Evolutionary conservation across 2,888 invertebrate genomes (phyloP).

Genomic region (Euproctis similis): DNA sequence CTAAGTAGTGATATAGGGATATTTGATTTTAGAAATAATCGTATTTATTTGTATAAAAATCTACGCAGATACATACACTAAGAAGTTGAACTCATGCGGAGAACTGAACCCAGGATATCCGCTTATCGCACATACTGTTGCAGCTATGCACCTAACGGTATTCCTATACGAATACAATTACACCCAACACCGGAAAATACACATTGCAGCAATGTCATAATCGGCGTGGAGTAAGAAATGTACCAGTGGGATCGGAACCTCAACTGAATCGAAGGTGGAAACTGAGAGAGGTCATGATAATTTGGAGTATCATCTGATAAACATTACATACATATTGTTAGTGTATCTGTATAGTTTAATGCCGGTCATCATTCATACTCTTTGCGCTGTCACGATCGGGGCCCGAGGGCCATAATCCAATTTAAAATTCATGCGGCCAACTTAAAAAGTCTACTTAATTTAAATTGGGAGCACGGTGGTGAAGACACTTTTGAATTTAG

Average conservation of each 20-base stretch:
- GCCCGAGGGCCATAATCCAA: constrained; percentile 63
- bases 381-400: constrained; percentile 68
- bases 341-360: constrained; percentile 20
- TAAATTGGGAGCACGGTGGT: constrained; percentile 27
- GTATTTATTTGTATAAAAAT: too few species aligned
- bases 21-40: too few species aligned
- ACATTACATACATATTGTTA: constrained; percentile 25
- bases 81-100: constrained; percentile 49
- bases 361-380: constrained; percentile 67
- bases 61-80: constrained; percentile 10
- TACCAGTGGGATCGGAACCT: constrained; percentile 21
- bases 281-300: constrained; percentile 21
- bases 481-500: constrained; percentile 43
- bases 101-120: constrained; percentile 64
- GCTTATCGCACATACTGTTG: constrained; percentile 42
- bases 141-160: constrained; percentile 47
- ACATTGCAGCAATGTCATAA: constrained; percentile 63
- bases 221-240: constrained; percentile 43
- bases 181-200: constrained; percentile 50
- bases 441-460: constrained; percentile 55
- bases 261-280: constrained; percentile 17
- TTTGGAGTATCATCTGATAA: constrained; percentile 31
- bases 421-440: constrained; percentile 63
- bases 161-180: constrained; percentile 41
- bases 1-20: too few species aligned